These are phyloP conservation scores for Sarcophaga bullata DNA, from an alignment of 1,140 invertebrate species.

Conservation along the genomic window DNA sequence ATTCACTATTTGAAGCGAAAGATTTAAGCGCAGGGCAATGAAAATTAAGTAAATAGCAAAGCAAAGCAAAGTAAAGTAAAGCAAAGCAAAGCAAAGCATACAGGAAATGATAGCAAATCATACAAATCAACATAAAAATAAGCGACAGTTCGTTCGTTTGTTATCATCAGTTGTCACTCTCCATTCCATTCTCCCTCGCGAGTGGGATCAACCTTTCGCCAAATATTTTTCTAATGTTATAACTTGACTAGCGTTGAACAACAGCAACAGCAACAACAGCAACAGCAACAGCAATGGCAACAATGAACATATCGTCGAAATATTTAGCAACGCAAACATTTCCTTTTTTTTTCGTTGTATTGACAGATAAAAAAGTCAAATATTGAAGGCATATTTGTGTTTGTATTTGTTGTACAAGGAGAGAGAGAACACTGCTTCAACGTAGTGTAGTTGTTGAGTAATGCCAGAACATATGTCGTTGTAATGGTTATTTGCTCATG, in stretches of 20 bases:
- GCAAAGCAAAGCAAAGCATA: background rate
- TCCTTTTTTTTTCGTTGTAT: background rate
- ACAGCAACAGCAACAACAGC: background rate
- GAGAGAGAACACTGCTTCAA: background rate
- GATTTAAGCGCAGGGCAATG: background rate
- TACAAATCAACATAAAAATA: constrained; percentile 12
- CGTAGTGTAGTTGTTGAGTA: background rate
- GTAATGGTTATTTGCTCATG: background rate
- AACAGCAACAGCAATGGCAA: too few relatives aligned
- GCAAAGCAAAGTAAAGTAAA: background rate
- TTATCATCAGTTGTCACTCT: background rate
- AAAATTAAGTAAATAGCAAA: background rate
- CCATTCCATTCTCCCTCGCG: background rate
- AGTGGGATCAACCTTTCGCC: background rate
- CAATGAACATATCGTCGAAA: too few relatives aligned
- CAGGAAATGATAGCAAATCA: background rate
- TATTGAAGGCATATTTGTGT: constrained; percentile 11
- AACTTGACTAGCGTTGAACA: background rate
- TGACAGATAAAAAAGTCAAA: background rate
- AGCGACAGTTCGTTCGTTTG: background rate
- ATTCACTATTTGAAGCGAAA: background rate
- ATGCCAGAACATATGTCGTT: background rate
- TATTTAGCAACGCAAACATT: background rate
- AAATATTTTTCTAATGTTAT: background rate
- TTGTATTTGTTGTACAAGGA: background rate